A percentile compares a stretch with the other conserved stretches of the same genome.
Conservation (phyloP, 2,888 invertebrate species). For the Parnassius glacialis region DNA sequence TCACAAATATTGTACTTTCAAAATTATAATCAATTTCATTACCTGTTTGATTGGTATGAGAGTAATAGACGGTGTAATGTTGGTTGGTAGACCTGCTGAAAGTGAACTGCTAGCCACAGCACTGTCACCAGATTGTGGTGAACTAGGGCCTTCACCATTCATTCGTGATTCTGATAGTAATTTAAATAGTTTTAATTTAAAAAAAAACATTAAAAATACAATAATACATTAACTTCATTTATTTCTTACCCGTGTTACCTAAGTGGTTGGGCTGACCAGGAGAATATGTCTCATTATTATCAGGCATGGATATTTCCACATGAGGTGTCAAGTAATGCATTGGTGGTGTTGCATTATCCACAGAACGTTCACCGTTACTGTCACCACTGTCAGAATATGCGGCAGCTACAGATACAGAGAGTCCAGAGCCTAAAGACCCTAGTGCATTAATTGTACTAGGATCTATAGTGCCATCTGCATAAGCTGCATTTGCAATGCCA, state of each 20-base stretch:
- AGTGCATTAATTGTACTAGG: constrained; percentile 75
- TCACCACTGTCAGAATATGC: constrained; percentile 92
- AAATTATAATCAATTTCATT: constrained; percentile 24
- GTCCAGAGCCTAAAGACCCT: constrained; percentile 81
- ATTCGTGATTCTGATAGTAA: constrained; percentile 69
- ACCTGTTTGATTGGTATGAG: constrained; percentile 92
- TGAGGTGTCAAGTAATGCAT: constrained; percentile 96
- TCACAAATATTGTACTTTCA: too few species aligned
- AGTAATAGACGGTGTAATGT: constrained; percentile 91
- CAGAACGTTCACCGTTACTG: constrained; percentile 88
- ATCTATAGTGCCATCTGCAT: constrained; percentile 79
- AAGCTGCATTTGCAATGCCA: constrained; percentile 82
- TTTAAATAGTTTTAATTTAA: constrained; percentile 19
- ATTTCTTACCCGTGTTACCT: constrained; percentile 53
- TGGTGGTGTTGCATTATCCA: constrained; percentile 93
- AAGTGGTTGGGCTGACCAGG: constrained; percentile 70
- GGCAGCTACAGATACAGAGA: constrained; percentile 85
- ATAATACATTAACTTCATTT: not conserved
- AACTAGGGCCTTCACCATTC: constrained; percentile 86
- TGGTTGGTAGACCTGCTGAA: constrained; percentile 75
- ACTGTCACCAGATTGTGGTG: constrained; percentile 91
- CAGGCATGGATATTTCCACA: constrained; percentile 94
- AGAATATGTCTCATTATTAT: constrained; percentile 86
- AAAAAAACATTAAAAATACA: constrained; percentile 15
- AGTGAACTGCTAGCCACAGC: constrained; percentile 88